phyloP scores from a whole-genome alignment of 2,113 vertebrate species.

The Carollia perspicillata region DNA sequence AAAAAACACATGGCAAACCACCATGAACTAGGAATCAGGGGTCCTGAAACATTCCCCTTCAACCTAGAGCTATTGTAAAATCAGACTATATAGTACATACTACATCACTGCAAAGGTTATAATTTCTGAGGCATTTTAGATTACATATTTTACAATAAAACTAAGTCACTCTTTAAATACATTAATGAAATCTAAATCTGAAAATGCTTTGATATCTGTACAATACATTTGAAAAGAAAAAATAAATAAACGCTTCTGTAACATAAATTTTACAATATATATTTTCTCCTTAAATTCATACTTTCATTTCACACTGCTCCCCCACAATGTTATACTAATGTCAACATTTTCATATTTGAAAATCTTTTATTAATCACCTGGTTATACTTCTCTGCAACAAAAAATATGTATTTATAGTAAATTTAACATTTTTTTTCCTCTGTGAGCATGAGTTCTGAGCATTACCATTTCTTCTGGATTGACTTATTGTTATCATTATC shows the following conservation, averaged over 20 bases:
- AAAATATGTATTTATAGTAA: background rate
- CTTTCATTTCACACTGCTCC: background rate
- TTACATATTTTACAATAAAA: conserved; percentile 17
- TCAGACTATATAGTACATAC: background rate
- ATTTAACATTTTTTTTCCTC: background rate
- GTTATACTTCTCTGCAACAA: conserved; percentile 6
- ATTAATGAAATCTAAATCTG: background rate
- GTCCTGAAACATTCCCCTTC: background rate
- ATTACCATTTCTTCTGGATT: conserved; percentile 23
- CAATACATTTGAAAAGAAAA: conserved; percentile 38
- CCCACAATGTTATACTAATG: background rate
- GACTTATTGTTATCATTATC: background rate
- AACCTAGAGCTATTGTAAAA: background rate
- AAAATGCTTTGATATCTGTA: conserved; percentile 22
- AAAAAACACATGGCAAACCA: background rate
- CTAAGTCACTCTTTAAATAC: background rate
- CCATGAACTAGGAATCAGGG: background rate
- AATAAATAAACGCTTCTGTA: background rate
- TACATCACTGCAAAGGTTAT: background rate
- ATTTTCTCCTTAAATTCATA: background rate
- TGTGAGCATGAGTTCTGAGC: background rate
- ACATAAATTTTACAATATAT: background rate
- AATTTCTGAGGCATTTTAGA: conserved; percentile 13
- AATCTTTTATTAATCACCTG: background rate
- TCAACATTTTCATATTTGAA: conserved; percentile 1